A percentile compares a stretch with the other conserved stretches of the same genome.
phyloP scores from a whole-genome alignment of 2,888 invertebrate species.

The Romanomermis culicivorax region DNA sequence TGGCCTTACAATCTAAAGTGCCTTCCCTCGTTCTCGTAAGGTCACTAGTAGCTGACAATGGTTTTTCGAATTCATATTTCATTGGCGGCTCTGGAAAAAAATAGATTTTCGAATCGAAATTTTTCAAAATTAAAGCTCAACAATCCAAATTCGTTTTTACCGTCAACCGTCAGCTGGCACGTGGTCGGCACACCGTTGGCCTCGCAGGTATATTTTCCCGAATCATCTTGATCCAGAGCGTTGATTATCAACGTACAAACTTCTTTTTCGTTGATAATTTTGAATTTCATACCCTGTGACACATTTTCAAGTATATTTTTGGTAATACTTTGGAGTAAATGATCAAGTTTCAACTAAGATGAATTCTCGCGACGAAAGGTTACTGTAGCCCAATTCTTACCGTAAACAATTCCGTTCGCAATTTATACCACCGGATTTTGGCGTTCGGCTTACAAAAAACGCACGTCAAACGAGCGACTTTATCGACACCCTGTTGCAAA shows the following conservation, averaged over 20 bases:
- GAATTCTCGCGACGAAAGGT: not conserved
- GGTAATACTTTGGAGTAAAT: not conserved
- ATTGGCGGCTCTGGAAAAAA: slow-evolving; percentile 63
- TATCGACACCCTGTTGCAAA: slow-evolving; percentile 84
- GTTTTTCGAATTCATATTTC: slow-evolving; percentile 70
- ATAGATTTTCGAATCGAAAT: not conserved
- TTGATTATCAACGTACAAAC: slow-evolving; percentile 68
- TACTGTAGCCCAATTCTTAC: slow-evolving; percentile 12
- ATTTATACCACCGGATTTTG: slow-evolving; percentile 31
- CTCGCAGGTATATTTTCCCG: slow-evolving; percentile 85
- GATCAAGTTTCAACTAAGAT: not conserved
- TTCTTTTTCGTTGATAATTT: slow-evolving; percentile 76
- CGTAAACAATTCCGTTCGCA: slow-evolving; percentile 26
- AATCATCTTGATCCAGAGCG: slow-evolving; percentile 81
- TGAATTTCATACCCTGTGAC: slow-evolving; percentile 73
- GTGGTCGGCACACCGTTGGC: slow-evolving; percentile 68
- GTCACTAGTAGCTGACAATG: slow-evolving; percentile 61
- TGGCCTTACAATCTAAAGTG: slow-evolving; percentile 73
- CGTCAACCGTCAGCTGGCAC: slow-evolving; percentile 78
- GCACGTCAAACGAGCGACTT: slow-evolving; percentile 73
- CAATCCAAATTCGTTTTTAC: slow-evolving; percentile 29
- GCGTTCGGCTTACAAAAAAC: slow-evolving; percentile 83
- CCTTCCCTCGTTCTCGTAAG: slow-evolving; percentile 76
- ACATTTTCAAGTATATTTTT: no score
- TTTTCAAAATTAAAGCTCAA: not conserved